Evolutionary conservation across 2,888 invertebrate species (phyloP).

Genomic region (Argyresthia albistria): DNA sequence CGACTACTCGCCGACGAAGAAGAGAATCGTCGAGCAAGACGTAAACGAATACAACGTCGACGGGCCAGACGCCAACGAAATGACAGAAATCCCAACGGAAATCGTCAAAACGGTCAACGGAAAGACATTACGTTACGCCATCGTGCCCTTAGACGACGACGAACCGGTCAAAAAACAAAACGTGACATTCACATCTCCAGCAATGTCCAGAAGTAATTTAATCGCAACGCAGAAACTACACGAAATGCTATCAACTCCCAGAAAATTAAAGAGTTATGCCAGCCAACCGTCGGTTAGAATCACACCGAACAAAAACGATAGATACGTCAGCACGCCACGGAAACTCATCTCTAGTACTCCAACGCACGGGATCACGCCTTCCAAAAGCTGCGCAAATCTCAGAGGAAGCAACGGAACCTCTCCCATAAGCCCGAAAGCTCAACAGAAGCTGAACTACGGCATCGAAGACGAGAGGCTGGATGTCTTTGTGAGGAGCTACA

Average conservation of each 20-base stretch:
- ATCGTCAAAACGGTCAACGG: slow-evolving; percentile 77
- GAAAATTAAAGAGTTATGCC: slow-evolving; percentile 68
- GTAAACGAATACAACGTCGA: slow-evolving; percentile 71
- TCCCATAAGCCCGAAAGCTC: slow-evolving; percentile 65
- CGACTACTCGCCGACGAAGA: slow-evolving; percentile 63
- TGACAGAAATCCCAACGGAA: slow-evolving; percentile 71
- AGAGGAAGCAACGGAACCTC: slow-evolving; percentile 36
- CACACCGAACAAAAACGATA: slow-evolving; percentile 46
- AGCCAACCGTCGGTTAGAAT: slow-evolving; percentile 67
- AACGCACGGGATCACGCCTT: slow-evolving; percentile 53
- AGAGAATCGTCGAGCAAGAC: slow-evolving; percentile 55
- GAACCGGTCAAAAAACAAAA: slow-evolving; percentile 46
- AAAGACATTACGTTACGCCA: slow-evolving; percentile 70
- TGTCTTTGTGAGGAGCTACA: slow-evolving; percentile 54
- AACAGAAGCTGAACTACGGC: slow-evolving; percentile 72
- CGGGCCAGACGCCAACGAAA: slow-evolving; percentile 59
- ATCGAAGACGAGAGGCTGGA: slow-evolving; percentile 44
- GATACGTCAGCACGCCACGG: slow-evolving; percentile 32
- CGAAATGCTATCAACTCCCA: slow-evolving; percentile 81
- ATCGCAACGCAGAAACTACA: slow-evolving; percentile 84
- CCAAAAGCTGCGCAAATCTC: slow-evolving; percentile 62
- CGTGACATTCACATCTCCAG: slow-evolving; percentile 50
- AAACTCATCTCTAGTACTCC: slow-evolving; percentile 55
- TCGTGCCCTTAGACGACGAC: slow-evolving; percentile 72
- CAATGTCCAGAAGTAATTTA: slow-evolving; percentile 73